Evolutionary conservation across 2,888 invertebrate genomes (phyloP).

Genomic region (Tuberolachnus salignus): DNA sequence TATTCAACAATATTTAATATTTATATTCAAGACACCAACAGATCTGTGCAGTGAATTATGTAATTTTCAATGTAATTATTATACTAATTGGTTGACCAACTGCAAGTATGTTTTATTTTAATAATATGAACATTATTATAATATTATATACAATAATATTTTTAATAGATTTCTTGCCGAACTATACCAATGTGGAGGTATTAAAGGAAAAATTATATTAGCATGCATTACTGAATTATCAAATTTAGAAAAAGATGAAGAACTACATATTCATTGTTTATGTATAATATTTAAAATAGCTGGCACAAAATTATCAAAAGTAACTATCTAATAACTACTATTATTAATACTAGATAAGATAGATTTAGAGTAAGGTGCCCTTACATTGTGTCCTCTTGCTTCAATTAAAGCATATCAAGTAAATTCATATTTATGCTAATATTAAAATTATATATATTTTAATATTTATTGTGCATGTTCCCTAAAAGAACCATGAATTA

Average conservation of each 20-base stretch:
- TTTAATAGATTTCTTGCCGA: slow-evolving; percentile 21
- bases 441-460: too few relatives aligned
- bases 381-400: too few relatives aligned
- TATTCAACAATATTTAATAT: not conserved
- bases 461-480: too few relatives aligned
- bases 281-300: slow-evolving; percentile 11
- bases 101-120: slow-evolving; percentile 20
- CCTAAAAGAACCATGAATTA: too few relatives aligned
- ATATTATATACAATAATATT: not conserved
- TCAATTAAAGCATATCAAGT: too few relatives aligned
- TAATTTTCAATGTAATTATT: not conserved
- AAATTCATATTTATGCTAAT: too few relatives aligned
- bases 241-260: not conserved
- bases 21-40: not conserved
- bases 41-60: not conserved
- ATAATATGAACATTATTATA: not conserved
- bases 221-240: not conserved
- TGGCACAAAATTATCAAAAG: slow-evolving; percentile 21
- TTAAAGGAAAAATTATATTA: not conserved
- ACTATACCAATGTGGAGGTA: not conserved
- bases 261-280: slow-evolving; percentile 12
- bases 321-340: not conserved
- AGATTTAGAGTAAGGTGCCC: too few relatives aligned
- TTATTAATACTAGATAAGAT: too few relatives aligned
- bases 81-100: not conserved